Evolutionary conservation across 2,797 vertebrate genomes (phyloP).

Genomic region (Pitangus sulphuratus): DNA sequence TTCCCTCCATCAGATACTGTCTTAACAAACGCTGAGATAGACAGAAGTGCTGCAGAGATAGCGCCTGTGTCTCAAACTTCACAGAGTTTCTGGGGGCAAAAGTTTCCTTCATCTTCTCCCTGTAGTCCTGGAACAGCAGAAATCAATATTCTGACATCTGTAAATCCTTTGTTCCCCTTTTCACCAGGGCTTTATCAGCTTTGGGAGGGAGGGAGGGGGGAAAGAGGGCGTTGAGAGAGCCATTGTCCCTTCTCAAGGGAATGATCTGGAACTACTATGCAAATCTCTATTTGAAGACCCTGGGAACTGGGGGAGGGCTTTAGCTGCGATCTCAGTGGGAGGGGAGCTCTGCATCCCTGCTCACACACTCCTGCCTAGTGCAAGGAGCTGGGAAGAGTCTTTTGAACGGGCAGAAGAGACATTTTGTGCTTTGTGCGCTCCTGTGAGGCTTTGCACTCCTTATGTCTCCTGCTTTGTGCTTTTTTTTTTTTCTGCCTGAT

Average conservation of each 20-base stretch:
- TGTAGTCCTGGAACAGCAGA: not conserved
- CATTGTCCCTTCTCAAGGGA: slow-evolving; percentile 61
- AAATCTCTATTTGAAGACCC: slow-evolving; percentile 70
- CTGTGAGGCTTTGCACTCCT: not conserved
- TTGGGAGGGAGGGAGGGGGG: not conserved
- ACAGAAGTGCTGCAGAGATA: not conserved
- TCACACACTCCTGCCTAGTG: not conserved
- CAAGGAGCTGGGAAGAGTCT: not conserved
- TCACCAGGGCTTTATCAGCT: slow-evolving; percentile 30
- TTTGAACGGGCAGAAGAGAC: not conserved
- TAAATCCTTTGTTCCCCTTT: slow-evolving; percentile 59
- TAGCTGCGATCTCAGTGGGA: slow-evolving; percentile 11
- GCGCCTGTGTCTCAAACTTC: slow-evolving; percentile 8
- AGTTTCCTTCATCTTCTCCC: slow-evolving; percentile 6
- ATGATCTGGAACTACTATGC: slow-evolving; percentile 63
- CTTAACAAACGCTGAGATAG: not conserved
- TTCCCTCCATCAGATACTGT: not conserved
- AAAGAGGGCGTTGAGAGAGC: not conserved
- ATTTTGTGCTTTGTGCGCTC: not conserved
- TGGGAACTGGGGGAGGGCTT: slow-evolving; percentile 67
- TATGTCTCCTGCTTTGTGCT: not conserved
- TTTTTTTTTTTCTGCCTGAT: not conserved
- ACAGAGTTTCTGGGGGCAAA: not conserved
- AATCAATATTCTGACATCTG: slow-evolving; percentile 58
- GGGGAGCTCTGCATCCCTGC: not conserved